phyloP scores from a whole-genome alignment of 2,797 vertebrate genomes.

The Numenius phaeopus region DNA sequence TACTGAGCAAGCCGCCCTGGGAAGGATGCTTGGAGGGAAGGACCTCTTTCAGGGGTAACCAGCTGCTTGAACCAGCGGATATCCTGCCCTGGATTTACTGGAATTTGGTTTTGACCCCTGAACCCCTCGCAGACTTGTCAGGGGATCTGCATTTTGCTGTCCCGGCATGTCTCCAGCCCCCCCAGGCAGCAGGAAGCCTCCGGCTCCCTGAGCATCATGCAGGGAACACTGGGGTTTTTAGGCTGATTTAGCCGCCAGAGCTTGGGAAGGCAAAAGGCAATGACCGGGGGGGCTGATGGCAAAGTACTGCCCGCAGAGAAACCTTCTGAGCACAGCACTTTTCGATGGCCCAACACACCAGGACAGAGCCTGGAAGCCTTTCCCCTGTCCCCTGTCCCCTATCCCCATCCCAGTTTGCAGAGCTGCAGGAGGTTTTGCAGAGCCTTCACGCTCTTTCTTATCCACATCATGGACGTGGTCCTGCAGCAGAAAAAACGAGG shows the following conservation, averaged over 20 bases:
- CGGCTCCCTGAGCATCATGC: neutral
- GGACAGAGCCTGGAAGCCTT: neutral
- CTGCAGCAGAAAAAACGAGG: neutral
- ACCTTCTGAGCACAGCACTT: neutral
- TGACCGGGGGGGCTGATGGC: neutral
- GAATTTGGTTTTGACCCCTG: neutral
- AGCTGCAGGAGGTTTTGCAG: neutral
- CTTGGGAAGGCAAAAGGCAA: neutral
- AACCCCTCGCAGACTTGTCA: neutral
- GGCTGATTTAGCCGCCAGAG: neutral
- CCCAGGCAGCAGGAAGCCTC: accelerated
- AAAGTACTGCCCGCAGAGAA: neutral
- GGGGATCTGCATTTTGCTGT: neutral
- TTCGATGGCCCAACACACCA: neutral
- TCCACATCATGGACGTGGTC: accelerated
- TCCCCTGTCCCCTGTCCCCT: neutral
- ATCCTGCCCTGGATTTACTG: neutral
- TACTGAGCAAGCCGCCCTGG: neutral
- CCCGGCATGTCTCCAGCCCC: accelerated
- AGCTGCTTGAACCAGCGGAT: neutral
- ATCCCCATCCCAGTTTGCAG: neutral
- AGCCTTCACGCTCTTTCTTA: neutral
- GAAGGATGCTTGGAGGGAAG: neutral
- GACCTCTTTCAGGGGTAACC: neutral
- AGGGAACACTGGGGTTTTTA: neutral